These are phyloP conservation scores for Patiria pectinifera DNA, from an alignment of 53 echinoderm and acorn worm genomes.

Conservation along the genomic window DNA sequence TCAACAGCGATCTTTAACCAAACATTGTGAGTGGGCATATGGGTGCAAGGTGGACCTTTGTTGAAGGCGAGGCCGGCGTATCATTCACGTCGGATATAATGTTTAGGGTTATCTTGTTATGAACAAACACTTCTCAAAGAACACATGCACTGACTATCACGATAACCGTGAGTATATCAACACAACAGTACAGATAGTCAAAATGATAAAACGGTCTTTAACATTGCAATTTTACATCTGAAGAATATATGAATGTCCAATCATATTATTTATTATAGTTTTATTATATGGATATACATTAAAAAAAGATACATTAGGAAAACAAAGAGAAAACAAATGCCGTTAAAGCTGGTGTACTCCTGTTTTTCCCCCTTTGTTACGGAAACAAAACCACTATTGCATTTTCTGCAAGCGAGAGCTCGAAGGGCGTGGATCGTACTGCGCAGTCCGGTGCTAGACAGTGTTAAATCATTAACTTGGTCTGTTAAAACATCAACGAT, in stretches of 20 bases:
- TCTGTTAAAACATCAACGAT: conserved; percentile 27
- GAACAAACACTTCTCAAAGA: neutral
- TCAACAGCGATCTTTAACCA: conserved; percentile 16
- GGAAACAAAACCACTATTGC: neutral
- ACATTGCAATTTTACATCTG: too few relatives aligned
- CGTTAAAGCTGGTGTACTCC: neutral
- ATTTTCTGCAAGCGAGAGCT: neutral
- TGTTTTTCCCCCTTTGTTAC: neutral
- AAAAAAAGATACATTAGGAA: neutral
- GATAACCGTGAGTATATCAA: neutral
- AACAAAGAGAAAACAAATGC: neutral
- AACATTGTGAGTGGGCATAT: neutral
- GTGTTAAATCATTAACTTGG: conserved; percentile 34
- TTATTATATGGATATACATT: neutral
- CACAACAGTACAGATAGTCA: neutral
- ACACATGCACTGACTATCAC: neutral
- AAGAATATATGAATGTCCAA: too few relatives aligned
- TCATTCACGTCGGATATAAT: conserved; percentile 20
- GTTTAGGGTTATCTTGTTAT: conserved; percentile 27
- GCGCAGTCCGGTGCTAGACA: neutral
- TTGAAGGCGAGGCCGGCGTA: neutral
- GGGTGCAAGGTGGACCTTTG: conserved; percentile 15
- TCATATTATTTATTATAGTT: too few relatives aligned
- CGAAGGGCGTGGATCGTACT: conserved; percentile 15
- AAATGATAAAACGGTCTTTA: neutral